Conservation (phyloP, 2,113 vertebrate genomes). For the Caretta caretta region DNA sequence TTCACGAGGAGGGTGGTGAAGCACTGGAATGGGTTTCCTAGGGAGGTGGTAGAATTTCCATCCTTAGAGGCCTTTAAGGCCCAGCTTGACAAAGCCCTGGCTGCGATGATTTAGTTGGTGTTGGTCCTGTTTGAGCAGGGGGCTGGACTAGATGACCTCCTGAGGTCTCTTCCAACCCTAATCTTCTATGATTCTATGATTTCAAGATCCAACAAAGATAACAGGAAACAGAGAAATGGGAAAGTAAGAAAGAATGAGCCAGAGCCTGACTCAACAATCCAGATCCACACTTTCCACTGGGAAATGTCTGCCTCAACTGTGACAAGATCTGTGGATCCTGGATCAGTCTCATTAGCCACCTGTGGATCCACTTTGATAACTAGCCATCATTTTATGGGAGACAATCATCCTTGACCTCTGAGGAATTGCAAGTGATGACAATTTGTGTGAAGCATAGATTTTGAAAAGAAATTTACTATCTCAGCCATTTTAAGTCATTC, state of each 20-base stretch:
- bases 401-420: background rate
- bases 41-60: too few relatives aligned
- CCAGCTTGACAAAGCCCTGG: too few relatives aligned
- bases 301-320: background rate
- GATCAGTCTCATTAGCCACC: background rate
- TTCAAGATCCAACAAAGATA: background rate
- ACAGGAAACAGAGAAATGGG: background rate
- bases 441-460: background rate
- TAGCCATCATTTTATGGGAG: background rate
- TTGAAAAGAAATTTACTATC: background rate
- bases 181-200: background rate
- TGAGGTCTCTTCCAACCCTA: too few relatives aligned
- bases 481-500: background rate
- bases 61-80: too few relatives aligned
- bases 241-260: background rate
- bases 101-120: too few relatives aligned
- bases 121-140: too few relatives aligned
- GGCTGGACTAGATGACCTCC: too few relatives aligned
- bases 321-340: background rate
- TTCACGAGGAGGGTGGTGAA: too few relatives aligned
- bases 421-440: background rate
- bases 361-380: background rate
- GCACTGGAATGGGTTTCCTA: too few relatives aligned
- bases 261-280: background rate
- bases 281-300: background rate